phyloP scores from a whole-genome alignment of 2,113 vertebrate genomes.

The Colius striatus region DNA sequence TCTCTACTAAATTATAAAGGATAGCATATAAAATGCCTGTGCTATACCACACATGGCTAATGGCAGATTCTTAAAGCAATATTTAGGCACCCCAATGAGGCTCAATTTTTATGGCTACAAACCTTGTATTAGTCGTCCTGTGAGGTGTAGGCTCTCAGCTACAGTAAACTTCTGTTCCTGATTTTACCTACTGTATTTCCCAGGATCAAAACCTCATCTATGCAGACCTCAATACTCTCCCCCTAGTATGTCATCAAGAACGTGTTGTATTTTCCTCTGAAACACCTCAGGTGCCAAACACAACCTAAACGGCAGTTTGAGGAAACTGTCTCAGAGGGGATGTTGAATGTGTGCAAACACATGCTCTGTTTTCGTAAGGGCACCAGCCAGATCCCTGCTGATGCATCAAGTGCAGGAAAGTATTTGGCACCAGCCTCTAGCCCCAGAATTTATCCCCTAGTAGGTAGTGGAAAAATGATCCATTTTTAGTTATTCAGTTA shows the following conservation, averaged over 20 bases:
- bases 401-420: conserved; percentile 42
- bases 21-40: not conserved
- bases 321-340: conserved; percentile 12
- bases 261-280: conserved; percentile 7
- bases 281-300: conserved; percentile 44
- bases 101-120: not conserved
- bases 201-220: not conserved
- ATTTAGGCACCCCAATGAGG: not conserved
- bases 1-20: not conserved
- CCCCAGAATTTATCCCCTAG: not conserved
- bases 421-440: conserved; percentile 6
- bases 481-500: not conserved
- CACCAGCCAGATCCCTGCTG: conserved; percentile 47
- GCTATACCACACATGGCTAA: not conserved
- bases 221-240: not conserved
- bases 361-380: conserved; percentile 30
- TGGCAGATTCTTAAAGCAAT: not conserved
- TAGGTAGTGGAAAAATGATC: not conserved
- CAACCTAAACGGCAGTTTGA: not conserved
- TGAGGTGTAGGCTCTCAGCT: not conserved
- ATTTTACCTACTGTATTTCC: not conserved
- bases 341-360: conserved; percentile 34
- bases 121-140: fast-evolving
- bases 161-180: fast-evolving
- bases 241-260: not conserved